Evolutionary conservation across 2,888 invertebrate genomes (phyloP).

Genomic region (Sinotaia quadrata): DNA sequence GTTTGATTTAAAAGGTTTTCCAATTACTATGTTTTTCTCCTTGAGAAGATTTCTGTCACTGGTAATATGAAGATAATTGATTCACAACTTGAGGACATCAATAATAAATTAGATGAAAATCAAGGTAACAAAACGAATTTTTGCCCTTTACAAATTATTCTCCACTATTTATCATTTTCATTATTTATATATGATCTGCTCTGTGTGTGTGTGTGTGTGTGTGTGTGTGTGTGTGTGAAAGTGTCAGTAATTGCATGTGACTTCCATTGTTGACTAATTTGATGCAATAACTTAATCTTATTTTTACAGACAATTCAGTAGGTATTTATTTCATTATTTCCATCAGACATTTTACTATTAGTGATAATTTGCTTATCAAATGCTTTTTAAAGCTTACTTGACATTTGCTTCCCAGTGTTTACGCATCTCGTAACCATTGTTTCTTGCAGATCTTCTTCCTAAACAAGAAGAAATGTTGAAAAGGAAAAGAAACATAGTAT

Average conservation of each 20-base stretch:
- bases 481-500: constrained; percentile 31
- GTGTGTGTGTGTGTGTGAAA: not conserved
- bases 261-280: not conserved
- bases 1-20: not conserved
- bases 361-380: no score
- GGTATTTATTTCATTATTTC: no score
- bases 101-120: constrained; percentile 12
- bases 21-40: constrained; percentile 16
- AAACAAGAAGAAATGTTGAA: constrained; percentile 27
- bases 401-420: no score
- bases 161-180: no score
- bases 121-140: constrained; percentile 15
- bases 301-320: no score
- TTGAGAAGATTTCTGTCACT: constrained; percentile 9
- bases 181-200: no score
- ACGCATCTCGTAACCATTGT: no score
- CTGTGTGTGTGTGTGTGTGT: not conserved
- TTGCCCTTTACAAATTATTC: not conserved
- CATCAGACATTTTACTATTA: no score
- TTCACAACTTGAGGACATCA: constrained; percentile 13
- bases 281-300: no score
- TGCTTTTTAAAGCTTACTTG: no score
- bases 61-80: constrained; percentile 2
- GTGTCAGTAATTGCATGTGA: not conserved
- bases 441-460: constrained; percentile 15